These are phyloP conservation scores for Lamproptera curius DNA, from an alignment of 2,888 invertebrate genomes.

Conservation along the genomic window DNA sequence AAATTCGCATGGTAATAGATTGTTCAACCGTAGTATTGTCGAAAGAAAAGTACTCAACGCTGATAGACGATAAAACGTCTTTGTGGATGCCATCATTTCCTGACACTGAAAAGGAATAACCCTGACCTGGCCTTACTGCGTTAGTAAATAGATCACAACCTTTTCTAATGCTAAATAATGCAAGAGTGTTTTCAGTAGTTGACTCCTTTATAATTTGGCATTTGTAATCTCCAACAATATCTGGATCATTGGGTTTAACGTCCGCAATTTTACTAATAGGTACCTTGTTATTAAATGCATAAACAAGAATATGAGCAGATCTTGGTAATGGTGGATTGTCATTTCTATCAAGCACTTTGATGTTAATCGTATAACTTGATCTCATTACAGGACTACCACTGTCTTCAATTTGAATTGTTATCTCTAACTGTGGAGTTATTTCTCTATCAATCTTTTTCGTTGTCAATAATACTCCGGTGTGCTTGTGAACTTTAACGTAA, in stretches of 20 bases:
- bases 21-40: slow-evolving; percentile 90
- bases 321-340: slow-evolving; percentile 93
- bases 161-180: slow-evolving; percentile 83
- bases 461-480: slow-evolving; percentile 88
- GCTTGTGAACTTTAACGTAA: slow-evolving; percentile 86
- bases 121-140: slow-evolving; percentile 83
- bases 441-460: slow-evolving; percentile 91
- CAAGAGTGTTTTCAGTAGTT: slow-evolving; percentile 76
- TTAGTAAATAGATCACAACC: slow-evolving; percentile 90
- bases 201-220: slow-evolving; percentile 88
- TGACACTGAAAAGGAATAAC: slow-evolving; percentile 87
- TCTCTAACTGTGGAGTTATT: slow-evolving; percentile 83
- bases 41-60: slow-evolving; percentile 88
- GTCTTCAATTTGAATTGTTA: slow-evolving; percentile 91
- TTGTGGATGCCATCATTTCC: slow-evolving; percentile 94
- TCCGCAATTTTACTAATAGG: slow-evolving; percentile 92
- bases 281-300: slow-evolving; percentile 86
- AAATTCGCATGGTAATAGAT: slow-evolving; percentile 86
- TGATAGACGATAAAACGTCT: slow-evolving; percentile 92
- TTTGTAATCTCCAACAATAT: slow-evolving; percentile 92
- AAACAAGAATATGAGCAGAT: slow-evolving; percentile 88
- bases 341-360: slow-evolving; percentile 91
- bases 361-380: slow-evolving; percentile 86
- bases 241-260: slow-evolving; percentile 94
- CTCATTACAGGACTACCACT: slow-evolving; percentile 90